Evolutionary conservation across 2,888 invertebrate species (phyloP).

Genomic region (Hypena proboscidalis): DNA sequence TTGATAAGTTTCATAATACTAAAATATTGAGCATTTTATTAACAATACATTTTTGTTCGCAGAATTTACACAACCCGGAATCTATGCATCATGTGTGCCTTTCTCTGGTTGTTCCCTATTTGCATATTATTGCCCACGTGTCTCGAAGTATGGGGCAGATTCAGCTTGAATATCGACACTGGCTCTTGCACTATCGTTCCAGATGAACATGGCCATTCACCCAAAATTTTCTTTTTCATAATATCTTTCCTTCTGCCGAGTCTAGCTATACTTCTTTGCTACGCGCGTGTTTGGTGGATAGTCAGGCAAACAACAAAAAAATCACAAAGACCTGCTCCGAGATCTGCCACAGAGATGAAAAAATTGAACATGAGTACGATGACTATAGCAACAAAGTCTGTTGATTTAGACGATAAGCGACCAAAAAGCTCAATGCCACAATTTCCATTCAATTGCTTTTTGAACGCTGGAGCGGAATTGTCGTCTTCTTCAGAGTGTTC

Average conservation of each 20-base stretch:
- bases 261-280: slow-evolving; percentile 92
- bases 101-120: slow-evolving; percentile 90
- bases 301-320: slow-evolving; percentile 89
- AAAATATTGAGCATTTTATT: neutral
- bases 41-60: slow-evolving; percentile 40
- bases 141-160: slow-evolving; percentile 91
- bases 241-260: slow-evolving; percentile 94
- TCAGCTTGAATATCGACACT: slow-evolving; percentile 89
- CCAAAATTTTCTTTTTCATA: slow-evolving; percentile 92
- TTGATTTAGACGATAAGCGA: slow-evolving; percentile 39
- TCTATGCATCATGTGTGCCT: slow-evolving; percentile 88
- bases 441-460: slow-evolving; percentile 42
- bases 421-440: slow-evolving; percentile 29
- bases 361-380: slow-evolving; percentile 51
- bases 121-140: slow-evolving; percentile 89
- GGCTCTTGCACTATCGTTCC: slow-evolving; percentile 92
- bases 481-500: slow-evolving; percentile 50
- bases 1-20: too few species aligned
- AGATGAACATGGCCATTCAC: slow-evolving; percentile 87
- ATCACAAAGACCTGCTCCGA: slow-evolving; percentile 71
- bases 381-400: slow-evolving; percentile 26
- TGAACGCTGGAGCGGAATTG: slow-evolving; percentile 56
- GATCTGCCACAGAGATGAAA: slow-evolving; percentile 53
- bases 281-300: slow-evolving; percentile 92
- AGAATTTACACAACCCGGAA: slow-evolving; percentile 89